These are phyloP conservation scores for Mus spicilegus DNA, from an alignment of 2,113 vertebrate genomes.

Conservation along the genomic window DNA sequence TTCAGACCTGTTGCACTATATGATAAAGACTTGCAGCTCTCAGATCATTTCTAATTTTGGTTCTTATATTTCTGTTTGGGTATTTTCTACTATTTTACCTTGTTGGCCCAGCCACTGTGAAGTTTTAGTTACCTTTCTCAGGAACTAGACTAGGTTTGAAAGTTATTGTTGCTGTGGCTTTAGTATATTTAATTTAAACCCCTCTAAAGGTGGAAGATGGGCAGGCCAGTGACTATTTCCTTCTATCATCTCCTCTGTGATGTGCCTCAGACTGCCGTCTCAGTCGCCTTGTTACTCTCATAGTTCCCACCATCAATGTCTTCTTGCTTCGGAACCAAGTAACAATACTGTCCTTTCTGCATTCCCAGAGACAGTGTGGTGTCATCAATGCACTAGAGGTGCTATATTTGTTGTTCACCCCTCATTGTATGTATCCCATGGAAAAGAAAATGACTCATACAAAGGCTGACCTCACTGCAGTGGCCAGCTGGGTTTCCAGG, in stretches of 20 bases:
- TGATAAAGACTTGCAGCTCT: not conserved
- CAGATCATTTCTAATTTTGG: not conserved
- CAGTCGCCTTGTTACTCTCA: not conserved
- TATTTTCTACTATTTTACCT: not conserved
- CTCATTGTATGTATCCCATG: not conserved
- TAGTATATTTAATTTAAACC: not conserved
- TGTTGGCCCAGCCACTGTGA: not conserved
- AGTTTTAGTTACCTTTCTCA: not conserved
- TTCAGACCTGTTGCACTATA: not conserved
- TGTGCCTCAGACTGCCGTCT: not conserved
- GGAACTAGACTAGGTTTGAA: not conserved
- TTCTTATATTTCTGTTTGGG: not conserved
- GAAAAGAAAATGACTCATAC: not conserved
- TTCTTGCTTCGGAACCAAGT: not conserved
- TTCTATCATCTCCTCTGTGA: not conserved
- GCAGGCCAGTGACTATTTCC: not conserved
- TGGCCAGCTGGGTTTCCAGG: not conserved
- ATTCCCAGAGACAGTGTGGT: not conserved
- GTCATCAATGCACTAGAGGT: not conserved
- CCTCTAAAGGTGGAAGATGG: not conserved
- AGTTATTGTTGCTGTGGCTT: not conserved
- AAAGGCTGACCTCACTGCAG: not conserved
- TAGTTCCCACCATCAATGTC: too few species aligned
- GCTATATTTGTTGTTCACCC: not conserved
- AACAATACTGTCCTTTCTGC: not conserved